phyloP scores from a whole-genome alignment of 2,113 vertebrate species.

The Sturnira hondurensis region DNA sequence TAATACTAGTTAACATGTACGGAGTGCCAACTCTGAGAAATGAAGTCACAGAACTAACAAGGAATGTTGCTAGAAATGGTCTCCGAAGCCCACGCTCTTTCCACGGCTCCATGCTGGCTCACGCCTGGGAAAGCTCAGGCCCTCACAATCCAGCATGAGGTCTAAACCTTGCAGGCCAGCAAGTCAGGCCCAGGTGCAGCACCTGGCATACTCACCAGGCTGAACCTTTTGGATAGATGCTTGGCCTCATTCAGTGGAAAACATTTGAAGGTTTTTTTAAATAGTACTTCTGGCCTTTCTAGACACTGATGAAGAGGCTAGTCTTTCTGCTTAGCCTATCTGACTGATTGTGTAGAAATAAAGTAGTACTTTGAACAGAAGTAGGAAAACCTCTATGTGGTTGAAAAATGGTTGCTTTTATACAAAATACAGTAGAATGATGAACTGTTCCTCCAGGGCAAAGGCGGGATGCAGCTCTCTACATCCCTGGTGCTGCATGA shows the following conservation, averaged over 20 bases:
- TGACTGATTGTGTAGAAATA: neutral
- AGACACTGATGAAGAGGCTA: conserved; percentile 26
- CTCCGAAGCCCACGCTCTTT: neutral
- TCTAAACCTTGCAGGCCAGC: neutral
- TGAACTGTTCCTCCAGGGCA: neutral
- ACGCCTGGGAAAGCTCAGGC: fast-evolving
- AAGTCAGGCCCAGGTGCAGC: neutral
- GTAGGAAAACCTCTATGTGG: neutral
- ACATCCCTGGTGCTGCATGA: neutral
- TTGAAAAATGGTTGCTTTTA: conserved; percentile 18
- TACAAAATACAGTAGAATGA: neutral
- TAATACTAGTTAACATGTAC: neutral
- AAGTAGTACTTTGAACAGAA: neutral
- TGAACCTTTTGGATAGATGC: neutral
- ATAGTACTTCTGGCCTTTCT: conserved; percentile 34
- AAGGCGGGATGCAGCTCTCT: neutral
- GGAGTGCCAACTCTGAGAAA: neutral
- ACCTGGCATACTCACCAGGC: neutral
- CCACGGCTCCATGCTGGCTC: fast-evolving
- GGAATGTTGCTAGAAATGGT: neutral
- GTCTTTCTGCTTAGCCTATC: conserved; percentile 23
- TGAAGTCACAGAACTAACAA: neutral
- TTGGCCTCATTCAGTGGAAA: neutral
- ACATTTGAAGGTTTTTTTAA: neutral
- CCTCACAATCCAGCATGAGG: neutral